Evolutionary conservation across 2,888 invertebrate species (phyloP), one percentile per base, ranked within the genome.

Genomic region (Plutella xylostella): DNA sequence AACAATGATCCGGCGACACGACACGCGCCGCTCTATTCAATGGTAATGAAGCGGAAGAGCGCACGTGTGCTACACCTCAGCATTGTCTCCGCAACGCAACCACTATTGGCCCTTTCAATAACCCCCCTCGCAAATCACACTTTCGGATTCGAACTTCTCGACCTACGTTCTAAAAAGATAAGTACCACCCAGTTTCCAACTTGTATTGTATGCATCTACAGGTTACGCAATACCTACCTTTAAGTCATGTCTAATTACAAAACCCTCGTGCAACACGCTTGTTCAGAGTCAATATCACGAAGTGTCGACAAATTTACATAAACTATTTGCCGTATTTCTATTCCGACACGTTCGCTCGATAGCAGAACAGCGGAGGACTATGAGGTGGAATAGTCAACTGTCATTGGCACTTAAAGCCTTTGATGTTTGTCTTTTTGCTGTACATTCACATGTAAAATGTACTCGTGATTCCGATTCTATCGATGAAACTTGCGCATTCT

Each of bases 41-140:
- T 83, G 82, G 76, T 80, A 82, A 83, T 83, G 73, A 72, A 60
- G 64, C 72, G 78, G 76, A 78, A 75, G 76, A 77, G 66, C 65
- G 69, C 28, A 28, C 28, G 28, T 28, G 28, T 28, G 28, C 11
- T n/a, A n/a, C n/a, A n/a, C n/a, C n/a, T n/a, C n/a, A 54, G 58
- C 61, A 72, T 75, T 75, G 68, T 78, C 63, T 64, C 60, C 65
- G 60, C 61, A 58, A 61, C 56, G 54, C 57, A 52, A 11, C 3
- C 17, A 22, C 37, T 39, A 20, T 22, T 39, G 12, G 22, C 20
- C 39, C 20, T 39, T 39, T 21, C 39, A 39, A 20, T 39, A n/a
- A n/a, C n/a, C n/a, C n/a, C n/a, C n/a, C n/a, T n/a, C n/a, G n/a
- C n/a, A n/a, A n/a, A n/a, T n/a, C n/a, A n/a, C n/a, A n/a, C n/a